phyloP scores from a whole-genome alignment of 1,140 invertebrate genomes.

The Drosophila lowei region DNA sequence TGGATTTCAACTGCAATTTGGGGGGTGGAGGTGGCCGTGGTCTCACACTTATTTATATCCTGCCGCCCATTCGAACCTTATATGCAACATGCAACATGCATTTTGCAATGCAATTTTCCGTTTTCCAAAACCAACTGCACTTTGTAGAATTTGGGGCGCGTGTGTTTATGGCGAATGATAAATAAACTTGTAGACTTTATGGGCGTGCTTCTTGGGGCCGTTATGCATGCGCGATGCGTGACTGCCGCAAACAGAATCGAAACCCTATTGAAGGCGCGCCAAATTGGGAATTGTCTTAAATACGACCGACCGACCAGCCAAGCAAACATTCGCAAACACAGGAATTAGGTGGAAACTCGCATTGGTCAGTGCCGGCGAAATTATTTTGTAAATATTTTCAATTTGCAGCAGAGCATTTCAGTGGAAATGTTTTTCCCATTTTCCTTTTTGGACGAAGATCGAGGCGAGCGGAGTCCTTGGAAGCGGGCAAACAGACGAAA shows the following conservation, averaged over 20 bases:
- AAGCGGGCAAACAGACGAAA: constrained; percentile 44
- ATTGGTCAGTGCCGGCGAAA: constrained; percentile 41
- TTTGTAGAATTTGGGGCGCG: constrained; percentile 50
- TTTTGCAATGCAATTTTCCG: constrained; percentile 19
- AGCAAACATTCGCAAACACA: constrained; percentile 43
- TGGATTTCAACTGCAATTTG: constrained; percentile 5
- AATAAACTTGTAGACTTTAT: constrained; percentile 67
- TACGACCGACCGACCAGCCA: constrained; percentile 15
- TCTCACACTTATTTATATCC: constrained; percentile 48
- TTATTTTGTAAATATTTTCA: constrained; percentile 74
- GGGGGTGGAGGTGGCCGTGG: not conserved
- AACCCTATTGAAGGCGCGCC: constrained; percentile 22
- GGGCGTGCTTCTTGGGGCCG: constrained; percentile 50
- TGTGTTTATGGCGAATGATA: constrained; percentile 65
- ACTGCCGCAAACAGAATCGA: constrained; percentile 42
- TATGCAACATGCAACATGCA: constrained; percentile 42
- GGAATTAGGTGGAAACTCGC: constrained; percentile 29
- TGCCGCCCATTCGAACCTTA: constrained; percentile 30
- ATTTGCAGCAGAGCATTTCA: constrained; percentile 57
- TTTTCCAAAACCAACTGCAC: constrained; percentile 34
- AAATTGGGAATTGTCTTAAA: constrained; percentile 34
- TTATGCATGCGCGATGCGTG: constrained; percentile 54
- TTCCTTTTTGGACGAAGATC: constrained; percentile 2
- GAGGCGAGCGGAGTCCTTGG: constrained; percentile 49
- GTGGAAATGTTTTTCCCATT: constrained; percentile 60